Conservation (phyloP, 2,113 vertebrate genomes). For the Ochotona curzoniae region DNA sequence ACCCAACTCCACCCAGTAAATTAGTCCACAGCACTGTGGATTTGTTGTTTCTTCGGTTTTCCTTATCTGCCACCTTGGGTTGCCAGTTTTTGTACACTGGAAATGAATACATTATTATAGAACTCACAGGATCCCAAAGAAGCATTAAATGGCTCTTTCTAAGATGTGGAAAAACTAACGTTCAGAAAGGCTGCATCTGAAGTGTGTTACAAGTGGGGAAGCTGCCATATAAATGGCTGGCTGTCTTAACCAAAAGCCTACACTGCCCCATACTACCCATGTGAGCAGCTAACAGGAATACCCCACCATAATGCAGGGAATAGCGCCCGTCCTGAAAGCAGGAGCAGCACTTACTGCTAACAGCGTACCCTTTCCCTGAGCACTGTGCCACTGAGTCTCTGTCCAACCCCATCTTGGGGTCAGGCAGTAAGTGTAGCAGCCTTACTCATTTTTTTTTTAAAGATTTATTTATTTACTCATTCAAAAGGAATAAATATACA, state of each 20-base stretch:
- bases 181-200: neutral
- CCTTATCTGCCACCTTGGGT: too few species aligned
- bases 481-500: too few species aligned
- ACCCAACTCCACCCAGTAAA: too few species aligned
- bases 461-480: too few species aligned
- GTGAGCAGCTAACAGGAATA: neutral
- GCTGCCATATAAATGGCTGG: accelerated
- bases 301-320: accelerated
- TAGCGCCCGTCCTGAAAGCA: neutral
- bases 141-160: neutral
- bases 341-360: neutral
- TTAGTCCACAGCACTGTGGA: too few species aligned
- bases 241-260: neutral
- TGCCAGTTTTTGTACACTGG: too few species aligned
- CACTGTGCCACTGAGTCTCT: too few species aligned
- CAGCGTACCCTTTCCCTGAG: too few species aligned
- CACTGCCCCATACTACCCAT: neutral
- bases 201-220: neutral
- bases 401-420: too few species aligned
- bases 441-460: too few species aligned
- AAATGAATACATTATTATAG: neutral
- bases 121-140: neutral
- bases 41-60: too few species aligned
- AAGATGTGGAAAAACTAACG: neutral
- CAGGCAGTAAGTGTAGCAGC: neutral